Evolutionary conservation across 1,140 invertebrate genomes (phyloP), one percentile per base, ranked within the genome.

Genomic region (Ceratina australensis): DNA sequence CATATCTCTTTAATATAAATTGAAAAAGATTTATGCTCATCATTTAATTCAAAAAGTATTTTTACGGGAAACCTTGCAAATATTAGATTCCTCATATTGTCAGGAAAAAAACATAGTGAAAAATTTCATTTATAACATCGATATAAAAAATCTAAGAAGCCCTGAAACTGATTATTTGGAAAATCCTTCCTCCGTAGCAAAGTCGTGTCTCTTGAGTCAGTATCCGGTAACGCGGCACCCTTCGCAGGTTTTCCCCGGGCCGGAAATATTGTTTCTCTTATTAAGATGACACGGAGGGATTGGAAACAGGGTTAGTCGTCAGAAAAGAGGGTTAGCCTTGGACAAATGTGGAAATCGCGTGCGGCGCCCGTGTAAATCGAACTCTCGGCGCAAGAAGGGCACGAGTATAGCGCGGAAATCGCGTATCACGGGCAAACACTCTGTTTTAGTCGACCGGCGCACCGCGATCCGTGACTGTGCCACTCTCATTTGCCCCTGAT

Each of bases 331-430:
- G 54, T 69, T 52, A 76, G 57, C 69, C 28, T 72, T 78, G 81
- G 83, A 85, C 82, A 83, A 80, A 85, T 84, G 83, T 57, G 71
- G 60, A 63, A 75, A 85, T 85, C 79, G 83, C 83, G 82, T 85
- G 83, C 52, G 20, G 50, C 56, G 64, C 22, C 28, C 68, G 56
- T 69, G 82, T 78, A 85, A 84, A 85, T 84, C 78, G 83, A 69
- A 84, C 57, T 47, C 71, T 56, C 56, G 61, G 20, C 28, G 26
- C 50, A 77, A 60, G 59, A 69, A 72, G 59, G 54, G 69, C 60
- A 78, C 59, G 74, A 84, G 65, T 72, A 42, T 42, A 74, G 66
- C 69, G 54, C 65, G 82, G 79, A 84, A 81, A 85, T 85, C 82
- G 83, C 83, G 74, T 81, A 81, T 84, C 82, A 75, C 74, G 71